Percentiles rank a stretch among this genome's conserved stretches.
Evolutionary conservation across 2,113 vertebrate species (phyloP).

Genomic region (Bujurquina vittata): DNA sequence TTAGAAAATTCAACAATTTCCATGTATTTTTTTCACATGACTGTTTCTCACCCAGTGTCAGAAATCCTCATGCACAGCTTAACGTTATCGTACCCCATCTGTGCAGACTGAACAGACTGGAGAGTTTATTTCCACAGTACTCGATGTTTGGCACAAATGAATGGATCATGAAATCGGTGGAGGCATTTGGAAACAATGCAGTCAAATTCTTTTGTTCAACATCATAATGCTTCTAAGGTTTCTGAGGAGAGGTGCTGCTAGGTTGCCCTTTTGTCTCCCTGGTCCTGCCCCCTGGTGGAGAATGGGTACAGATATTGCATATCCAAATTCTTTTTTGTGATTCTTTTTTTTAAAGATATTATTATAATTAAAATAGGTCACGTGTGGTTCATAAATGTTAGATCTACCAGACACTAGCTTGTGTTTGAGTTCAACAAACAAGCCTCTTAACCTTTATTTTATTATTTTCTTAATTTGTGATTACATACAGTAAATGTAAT

Average conservation of each 20-base stretch:
- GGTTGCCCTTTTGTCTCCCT: neutral
- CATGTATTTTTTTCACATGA: neutral
- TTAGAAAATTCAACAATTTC: neutral
- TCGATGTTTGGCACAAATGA: neutral
- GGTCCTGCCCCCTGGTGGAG: constrained; percentile 4
- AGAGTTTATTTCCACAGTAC: neutral
- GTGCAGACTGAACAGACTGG: constrained; percentile 5
- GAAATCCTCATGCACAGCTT: neutral
- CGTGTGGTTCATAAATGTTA: neutral
- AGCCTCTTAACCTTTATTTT: neutral
- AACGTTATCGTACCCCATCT: neutral
- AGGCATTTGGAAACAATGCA: neutral
- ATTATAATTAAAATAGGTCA: too few species aligned
- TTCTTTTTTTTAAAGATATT: too few species aligned
- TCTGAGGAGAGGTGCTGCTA: neutral
- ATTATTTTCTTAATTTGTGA: neutral
- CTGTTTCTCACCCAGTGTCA: neutral
- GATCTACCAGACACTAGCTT: neutral
- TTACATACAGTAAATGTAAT: neutral
- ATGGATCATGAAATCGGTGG: neutral
- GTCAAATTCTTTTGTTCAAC: neutral
- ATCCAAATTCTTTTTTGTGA: neutral
- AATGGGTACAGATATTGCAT: neutral
- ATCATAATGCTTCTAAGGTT: neutral
- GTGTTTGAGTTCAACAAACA: neutral